Percentiles rank a stretch among this genome's conserved stretches.
phyloP scores from a whole-genome alignment of 2,113 vertebrate genomes.

The Poeciliopsis prolifica region DNA sequence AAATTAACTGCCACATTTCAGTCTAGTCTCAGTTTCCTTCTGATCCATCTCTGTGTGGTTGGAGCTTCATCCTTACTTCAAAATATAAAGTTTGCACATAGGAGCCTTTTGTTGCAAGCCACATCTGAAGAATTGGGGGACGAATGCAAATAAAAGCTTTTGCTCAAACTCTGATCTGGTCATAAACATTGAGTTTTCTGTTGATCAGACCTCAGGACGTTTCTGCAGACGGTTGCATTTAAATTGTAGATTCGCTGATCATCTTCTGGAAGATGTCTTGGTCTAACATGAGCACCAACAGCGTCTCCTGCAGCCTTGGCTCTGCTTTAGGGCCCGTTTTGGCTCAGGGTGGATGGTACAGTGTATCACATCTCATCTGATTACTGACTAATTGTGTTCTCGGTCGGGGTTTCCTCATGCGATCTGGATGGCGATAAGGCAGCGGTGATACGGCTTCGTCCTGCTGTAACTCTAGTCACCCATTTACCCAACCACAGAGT shows the following conservation, averaged over 20 bases:
- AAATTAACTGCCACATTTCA: too few species aligned
- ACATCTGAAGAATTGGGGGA: too few species aligned
- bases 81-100: too few species aligned
- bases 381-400: constrained; percentile 64
- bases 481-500: constrained; percentile 37
- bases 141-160: too few species aligned
- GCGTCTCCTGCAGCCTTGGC: constrained; percentile 11
- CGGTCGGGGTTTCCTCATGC: constrained; percentile 54
- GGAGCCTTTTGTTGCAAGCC: too few species aligned
- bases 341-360: constrained; percentile 20
- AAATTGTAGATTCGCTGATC: not conserved
- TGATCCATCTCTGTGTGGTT: too few species aligned
- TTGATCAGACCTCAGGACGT: too few species aligned
- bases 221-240: too few species aligned
- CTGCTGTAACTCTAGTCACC: constrained; percentile 60
- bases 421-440: constrained; percentile 45
- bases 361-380: constrained; percentile 60
- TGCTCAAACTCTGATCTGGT: too few species aligned
- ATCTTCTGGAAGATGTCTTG: not conserved
- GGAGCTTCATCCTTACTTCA: too few species aligned
- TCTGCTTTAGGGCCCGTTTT: constrained; percentile 32
- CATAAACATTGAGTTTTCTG: too few species aligned
- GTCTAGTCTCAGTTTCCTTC: too few species aligned
- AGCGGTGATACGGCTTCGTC: constrained; percentile 52
- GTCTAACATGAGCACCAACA: not conserved